Evolutionary conservation across 2,113 vertebrate species (phyloP).

Genomic region (Acanthisitta chloris): DNA sequence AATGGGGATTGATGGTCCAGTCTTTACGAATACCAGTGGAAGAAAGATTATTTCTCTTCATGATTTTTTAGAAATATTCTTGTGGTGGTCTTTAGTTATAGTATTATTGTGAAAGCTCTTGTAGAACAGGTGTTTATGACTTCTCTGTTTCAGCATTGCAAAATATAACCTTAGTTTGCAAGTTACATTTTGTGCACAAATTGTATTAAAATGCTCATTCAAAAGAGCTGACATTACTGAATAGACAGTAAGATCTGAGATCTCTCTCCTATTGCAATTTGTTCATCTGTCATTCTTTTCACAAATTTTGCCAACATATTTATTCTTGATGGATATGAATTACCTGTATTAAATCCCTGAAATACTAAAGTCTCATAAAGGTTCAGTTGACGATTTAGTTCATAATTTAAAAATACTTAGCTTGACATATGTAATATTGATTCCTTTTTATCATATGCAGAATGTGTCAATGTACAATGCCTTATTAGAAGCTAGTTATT

Average conservation of each 20-base stretch:
- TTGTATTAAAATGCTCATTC: background rate
- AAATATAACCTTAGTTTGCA: background rate
- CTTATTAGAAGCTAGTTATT: background rate
- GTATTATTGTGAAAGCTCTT: background rate
- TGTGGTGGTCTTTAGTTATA: background rate
- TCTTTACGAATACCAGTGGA: background rate
- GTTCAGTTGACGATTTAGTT: background rate
- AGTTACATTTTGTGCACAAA: background rate
- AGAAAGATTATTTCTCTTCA: background rate
- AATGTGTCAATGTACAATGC: background rate
- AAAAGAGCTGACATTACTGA: background rate
- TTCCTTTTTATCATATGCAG: background rate
- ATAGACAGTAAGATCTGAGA: background rate
- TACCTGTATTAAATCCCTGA: background rate
- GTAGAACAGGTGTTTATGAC: background rate
- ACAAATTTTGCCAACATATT: background rate
- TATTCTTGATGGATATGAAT: background rate
- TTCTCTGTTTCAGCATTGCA: background rate
- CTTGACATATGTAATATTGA: background rate
- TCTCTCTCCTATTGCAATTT: background rate
- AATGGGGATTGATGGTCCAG: background rate
- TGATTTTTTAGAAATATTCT: background rate
- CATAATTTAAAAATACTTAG: background rate
- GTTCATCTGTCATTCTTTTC: background rate
- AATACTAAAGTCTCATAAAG: background rate